Evolutionary conservation across 1,140 invertebrate genomes (phyloP).

Genomic region (Charaxes varanes): DNA sequence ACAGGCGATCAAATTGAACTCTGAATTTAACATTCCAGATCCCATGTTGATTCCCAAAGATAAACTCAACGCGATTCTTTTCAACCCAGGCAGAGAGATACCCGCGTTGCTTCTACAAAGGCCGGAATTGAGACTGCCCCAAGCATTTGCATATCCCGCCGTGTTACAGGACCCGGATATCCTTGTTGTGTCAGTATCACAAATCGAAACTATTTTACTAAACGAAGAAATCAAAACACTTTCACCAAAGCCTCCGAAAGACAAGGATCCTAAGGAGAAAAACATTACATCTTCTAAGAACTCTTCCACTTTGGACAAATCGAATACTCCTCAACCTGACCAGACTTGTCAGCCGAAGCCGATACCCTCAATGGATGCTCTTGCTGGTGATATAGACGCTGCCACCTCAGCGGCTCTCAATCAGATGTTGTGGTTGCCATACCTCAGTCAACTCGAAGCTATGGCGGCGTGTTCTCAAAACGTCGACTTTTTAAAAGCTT

Average conservation of each 20-base stretch:
- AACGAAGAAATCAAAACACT: constrained; percentile 68
- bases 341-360: constrained; percentile 46
- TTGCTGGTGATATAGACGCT: constrained; percentile 78
- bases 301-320: constrained; percentile 47
- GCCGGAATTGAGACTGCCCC: constrained; percentile 81
- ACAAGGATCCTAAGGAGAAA: constrained; percentile 55
- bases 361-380: constrained; percentile 57
- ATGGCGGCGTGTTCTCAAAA: constrained; percentile 68
- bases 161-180: constrained; percentile 85
- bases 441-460: constrained; percentile 77
- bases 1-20: constrained; percentile 80
- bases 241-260: constrained; percentile 38
- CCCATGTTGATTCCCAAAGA: constrained; percentile 86
- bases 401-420: constrained; percentile 80
- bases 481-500: constrained; percentile 67
- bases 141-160: constrained; percentile 81
- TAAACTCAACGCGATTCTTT: constrained; percentile 80
- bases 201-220: constrained; percentile 82
- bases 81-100: constrained; percentile 83
- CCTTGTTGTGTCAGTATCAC: constrained; percentile 83
- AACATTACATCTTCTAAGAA: constrained; percentile 61
- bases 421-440: constrained; percentile 82
- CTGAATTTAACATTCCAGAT: constrained; percentile 84
- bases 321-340: constrained; percentile 33
- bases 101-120: constrained; percentile 80